These are phyloP conservation scores for Lasioglossum oenotherae DNA, from an alignment of 2,888 invertebrate species.

Conservation along the genomic window DNA sequence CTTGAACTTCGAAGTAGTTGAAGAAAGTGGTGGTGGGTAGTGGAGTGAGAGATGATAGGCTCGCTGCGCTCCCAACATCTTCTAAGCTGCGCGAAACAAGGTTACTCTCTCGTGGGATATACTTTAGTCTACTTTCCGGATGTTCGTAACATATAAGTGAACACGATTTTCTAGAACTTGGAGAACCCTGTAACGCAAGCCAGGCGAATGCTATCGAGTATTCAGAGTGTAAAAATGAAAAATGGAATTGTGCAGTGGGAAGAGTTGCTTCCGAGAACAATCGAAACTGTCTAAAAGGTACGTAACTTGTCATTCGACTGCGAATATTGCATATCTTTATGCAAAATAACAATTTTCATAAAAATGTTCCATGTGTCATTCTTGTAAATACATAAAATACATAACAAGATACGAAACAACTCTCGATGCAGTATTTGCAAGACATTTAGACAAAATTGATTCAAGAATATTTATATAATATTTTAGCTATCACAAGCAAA, in stretches of 20 bases:
- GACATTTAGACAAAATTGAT: too few species aligned
- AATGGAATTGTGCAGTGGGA: constrained; percentile 72
- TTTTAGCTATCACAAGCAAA: too few species aligned
- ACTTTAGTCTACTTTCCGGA: neutral
- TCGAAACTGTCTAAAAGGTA: constrained; percentile 74
- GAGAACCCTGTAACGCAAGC: constrained; percentile 68
- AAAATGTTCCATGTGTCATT: neutral
- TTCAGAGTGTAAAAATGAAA: constrained; percentile 68
- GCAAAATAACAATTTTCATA: neutral
- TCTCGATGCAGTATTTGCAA: too few species aligned
- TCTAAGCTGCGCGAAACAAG: too few species aligned
- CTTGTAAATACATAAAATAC: neutral
- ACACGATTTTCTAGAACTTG: constrained; percentile 72
- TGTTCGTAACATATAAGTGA: neutral
- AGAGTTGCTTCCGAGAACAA: constrained; percentile 69
- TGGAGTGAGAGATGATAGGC: too few species aligned
- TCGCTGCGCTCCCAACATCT: too few species aligned
- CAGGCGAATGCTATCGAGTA: constrained; percentile 54
- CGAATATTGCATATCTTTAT: neutral
- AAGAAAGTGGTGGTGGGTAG: too few species aligned
- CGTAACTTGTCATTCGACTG: constrained; percentile 5
- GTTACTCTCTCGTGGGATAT: too few species aligned
- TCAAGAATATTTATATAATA: too few species aligned
- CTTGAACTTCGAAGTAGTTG: too few species aligned
- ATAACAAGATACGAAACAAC: neutral